These are phyloP conservation scores for Epinephelus moara DNA, from an alignment of 2,113 vertebrate genomes.

Conservation along the genomic window DNA sequence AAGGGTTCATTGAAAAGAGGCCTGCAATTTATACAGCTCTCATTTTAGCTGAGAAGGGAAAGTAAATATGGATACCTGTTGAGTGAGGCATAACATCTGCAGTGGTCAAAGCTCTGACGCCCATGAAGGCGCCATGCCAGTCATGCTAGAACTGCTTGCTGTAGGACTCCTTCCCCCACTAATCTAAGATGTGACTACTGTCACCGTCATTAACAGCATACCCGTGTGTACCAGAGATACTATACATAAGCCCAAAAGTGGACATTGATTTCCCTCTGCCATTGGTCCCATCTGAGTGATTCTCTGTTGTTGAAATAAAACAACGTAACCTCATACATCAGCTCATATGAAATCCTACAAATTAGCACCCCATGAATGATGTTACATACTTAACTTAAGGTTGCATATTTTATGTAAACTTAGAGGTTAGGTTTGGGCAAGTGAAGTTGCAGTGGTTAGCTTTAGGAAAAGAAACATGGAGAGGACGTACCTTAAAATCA, in stretches of 20 bases:
- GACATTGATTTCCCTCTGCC: background rate
- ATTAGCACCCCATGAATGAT: no score
- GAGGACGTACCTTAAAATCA: no score
- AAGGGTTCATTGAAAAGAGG: background rate
- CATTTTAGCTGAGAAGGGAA: background rate
- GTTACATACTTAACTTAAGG: no score
- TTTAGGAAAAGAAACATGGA: no score
- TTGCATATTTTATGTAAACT: no score
- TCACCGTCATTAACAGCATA: background rate
- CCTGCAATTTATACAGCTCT: background rate
- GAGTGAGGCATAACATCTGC: constrained; percentile 28
- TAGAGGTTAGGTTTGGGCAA: no score
- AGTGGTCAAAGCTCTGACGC: constrained; percentile 5
- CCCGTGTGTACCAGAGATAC: background rate
- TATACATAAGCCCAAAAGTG: background rate
- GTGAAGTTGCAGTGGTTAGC: no score
- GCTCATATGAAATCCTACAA: no score
- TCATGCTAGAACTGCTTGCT: constrained; percentile 13
- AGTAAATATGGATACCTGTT: constrained; percentile 9
- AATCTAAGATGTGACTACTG: background rate
- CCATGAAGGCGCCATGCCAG: background rate
- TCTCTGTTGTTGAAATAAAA: background rate
- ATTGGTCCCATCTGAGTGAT: background rate
- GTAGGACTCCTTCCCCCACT: background rate
- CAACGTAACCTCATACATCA: no score